A percentile compares a stretch with the other conserved stretches of the same genome.
Conservation (phyloP, 2,888 invertebrate species). For the Perithous albicinctus region DNA sequence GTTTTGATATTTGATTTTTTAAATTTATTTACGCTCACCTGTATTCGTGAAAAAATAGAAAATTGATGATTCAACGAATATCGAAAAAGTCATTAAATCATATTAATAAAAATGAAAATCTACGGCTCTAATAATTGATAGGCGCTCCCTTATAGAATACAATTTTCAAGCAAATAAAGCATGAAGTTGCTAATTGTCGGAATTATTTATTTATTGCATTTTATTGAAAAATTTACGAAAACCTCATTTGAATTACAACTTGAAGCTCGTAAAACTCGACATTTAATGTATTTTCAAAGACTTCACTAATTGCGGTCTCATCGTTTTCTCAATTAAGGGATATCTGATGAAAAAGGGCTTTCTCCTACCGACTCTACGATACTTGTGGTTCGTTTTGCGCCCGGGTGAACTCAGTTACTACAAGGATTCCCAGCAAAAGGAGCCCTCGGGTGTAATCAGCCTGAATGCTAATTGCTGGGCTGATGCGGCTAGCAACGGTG, state of each 20-base stretch:
- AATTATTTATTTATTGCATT: neutral
- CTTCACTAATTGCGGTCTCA: conserved; percentile 6
- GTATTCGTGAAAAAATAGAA: no score
- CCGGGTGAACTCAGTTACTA: conserved; percentile 91
- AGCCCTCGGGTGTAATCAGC: conserved; percentile 89
- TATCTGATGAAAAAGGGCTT: conserved; percentile 89
- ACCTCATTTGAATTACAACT: neutral
- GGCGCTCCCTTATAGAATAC: no score
- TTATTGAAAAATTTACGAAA: neutral
- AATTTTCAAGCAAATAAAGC: no score
- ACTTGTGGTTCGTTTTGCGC: conserved; percentile 93
- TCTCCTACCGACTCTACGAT: conserved; percentile 91
- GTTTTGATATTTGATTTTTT: no score
- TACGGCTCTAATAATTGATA: no score
- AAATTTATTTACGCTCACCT: no score
- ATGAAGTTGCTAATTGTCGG: no score
- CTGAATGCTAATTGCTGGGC: conserved; percentile 89
- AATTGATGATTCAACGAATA: no score
- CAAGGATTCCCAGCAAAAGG: conserved; percentile 90
- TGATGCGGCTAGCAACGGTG: conserved; percentile 87
- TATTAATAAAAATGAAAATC: no score
- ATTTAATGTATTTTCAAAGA: neutral
- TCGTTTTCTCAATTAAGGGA: conserved; percentile 85
- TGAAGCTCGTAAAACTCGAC: neutral
- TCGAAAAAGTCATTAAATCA: no score